A percentile compares a stretch with the other conserved stretches of the same genome.
These are phyloP conservation scores for Oostethus manadensis DNA, from an alignment of 2,113 vertebrate species.

Conservation along the genomic window DNA sequence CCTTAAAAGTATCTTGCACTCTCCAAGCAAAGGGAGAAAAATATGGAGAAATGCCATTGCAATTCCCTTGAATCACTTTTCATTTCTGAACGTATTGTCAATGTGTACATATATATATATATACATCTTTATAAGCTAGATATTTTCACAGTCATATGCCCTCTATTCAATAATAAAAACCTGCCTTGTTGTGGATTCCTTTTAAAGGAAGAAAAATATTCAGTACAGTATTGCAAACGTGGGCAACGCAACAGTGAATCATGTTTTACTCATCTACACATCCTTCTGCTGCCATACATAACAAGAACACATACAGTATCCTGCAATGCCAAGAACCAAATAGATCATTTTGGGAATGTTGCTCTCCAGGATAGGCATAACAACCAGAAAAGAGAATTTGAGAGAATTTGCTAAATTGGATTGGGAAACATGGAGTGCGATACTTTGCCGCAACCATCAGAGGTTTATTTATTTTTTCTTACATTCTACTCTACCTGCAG, in stretches of 20 bases:
- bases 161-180: slow-evolving; percentile 39
- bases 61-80: slow-evolving; percentile 34
- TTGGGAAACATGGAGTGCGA: neutral
- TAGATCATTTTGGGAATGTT: neutral
- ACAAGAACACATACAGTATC: slow-evolving; percentile 24
- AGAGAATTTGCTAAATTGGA: too few relatives aligned
- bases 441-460: neutral
- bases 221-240: slow-evolving; percentile 58
- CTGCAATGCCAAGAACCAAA: neutral
- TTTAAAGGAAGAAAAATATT: slow-evolving; percentile 9
- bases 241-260: slow-evolving; percentile 34
- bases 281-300: slow-evolving; percentile 11
- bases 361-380: neutral
- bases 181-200: slow-evolving; percentile 32
- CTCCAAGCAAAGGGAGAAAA: slow-evolving; percentile 50
- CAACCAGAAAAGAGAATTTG: too few relatives aligned
- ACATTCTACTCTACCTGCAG: too few relatives aligned
- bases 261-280: slow-evolving; percentile 9
- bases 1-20: slow-evolving; percentile 62
- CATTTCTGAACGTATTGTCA: slow-evolving; percentile 17
- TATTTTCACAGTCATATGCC: slow-evolving; percentile 63
- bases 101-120: slow-evolving; percentile 33
- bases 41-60: slow-evolving; percentile 42
- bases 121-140: slow-evolving; percentile 44
- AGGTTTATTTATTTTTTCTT: too few relatives aligned